Conservation (phyloP, 1,140 invertebrate genomes). For the Sipha flava region DNA sequence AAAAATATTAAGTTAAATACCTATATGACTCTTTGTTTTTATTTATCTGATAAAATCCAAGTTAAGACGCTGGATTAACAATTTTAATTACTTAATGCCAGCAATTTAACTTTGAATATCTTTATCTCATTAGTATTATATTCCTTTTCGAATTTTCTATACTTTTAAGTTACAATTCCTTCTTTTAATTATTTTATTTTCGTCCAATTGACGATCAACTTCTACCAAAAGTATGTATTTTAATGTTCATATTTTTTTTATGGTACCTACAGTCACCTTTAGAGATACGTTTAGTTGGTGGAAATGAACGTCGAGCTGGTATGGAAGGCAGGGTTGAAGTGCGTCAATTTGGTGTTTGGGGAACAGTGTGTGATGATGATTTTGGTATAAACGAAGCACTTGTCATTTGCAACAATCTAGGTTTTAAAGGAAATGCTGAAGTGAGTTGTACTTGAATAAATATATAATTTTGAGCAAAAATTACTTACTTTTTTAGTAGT, state of each 20-base stretch:
- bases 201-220: not conserved
- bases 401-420: conserved; percentile 57
- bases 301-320: conserved; percentile 37
- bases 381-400: conserved; percentile 58
- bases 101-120: not conserved
- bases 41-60: not conserved
- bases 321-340: conserved; percentile 62
- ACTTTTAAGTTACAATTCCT: not conserved
- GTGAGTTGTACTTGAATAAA: conserved; percentile 35
- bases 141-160: too few relatives aligned
- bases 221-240: not conserved
- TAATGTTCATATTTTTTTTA: not conserved
- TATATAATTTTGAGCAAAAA: not conserved
- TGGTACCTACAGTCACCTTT: not conserved
- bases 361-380: conserved; percentile 70
- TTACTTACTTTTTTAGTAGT: too few relatives aligned
- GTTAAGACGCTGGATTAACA: conserved; percentile 8
- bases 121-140: too few relatives aligned
- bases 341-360: conserved; percentile 60
- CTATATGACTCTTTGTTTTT: not conserved
- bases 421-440: conserved; percentile 51
- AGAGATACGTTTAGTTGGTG: conserved; percentile 22
- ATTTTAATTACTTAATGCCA: not conserved
- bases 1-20: not conserved
- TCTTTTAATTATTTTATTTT: not conserved